phyloP scores from a whole-genome alignment of 2,888 invertebrate species.

The Melieria crassipennis region DNA sequence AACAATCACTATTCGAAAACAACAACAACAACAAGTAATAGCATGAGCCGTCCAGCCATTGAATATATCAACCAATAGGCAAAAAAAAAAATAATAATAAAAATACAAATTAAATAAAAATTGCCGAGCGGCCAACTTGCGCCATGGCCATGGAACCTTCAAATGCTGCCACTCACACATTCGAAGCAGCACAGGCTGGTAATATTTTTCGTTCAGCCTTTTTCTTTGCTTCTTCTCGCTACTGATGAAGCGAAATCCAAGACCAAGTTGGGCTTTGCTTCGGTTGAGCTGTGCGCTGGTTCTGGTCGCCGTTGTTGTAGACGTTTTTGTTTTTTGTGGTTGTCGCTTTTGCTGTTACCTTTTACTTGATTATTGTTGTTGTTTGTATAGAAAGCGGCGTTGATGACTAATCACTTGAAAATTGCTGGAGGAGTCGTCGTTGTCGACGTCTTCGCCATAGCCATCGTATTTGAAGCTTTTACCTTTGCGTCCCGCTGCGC shows the following conservation, averaged over 20 bases:
- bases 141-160: not conserved
- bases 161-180: not conserved
- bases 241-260: not conserved
- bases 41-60: too few species aligned
- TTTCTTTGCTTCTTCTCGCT: not conserved
- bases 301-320: not conserved
- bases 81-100: not conserved
- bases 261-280: not conserved
- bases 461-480: slow-evolving; percentile 16
- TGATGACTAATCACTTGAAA: slow-evolving; percentile 34
- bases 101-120: not conserved
- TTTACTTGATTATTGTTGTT: too few species aligned
- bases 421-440: not conserved
- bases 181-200: not conserved
- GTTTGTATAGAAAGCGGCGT: not conserved
- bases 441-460: too few species aligned
- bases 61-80: not conserved
- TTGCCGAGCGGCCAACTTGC: not conserved
- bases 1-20: not conserved
- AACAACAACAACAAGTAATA: slow-evolving; percentile 1
- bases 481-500: not conserved
- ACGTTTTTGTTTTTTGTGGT: not conserved
- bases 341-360: too few species aligned
- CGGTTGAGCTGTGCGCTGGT: not conserved
- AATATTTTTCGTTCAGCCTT: not conserved